Conservation (phyloP, 2,888 invertebrate species). For the Amphiduros pacificus region DNA sequence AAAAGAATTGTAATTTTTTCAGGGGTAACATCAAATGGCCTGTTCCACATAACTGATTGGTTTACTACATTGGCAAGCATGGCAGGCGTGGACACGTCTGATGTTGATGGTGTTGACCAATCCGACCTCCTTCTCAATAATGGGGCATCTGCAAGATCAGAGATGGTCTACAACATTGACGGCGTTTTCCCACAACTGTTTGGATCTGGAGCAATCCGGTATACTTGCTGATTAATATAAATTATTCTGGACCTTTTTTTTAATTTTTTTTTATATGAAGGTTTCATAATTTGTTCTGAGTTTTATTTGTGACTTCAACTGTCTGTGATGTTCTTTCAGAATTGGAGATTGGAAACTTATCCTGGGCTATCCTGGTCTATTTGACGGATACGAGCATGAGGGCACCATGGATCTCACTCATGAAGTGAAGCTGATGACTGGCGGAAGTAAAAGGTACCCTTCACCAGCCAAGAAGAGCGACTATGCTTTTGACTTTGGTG, state of each 20-base stretch:
- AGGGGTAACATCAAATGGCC: too few species aligned
- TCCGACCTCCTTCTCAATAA: neutral
- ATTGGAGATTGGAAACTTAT: too few species aligned
- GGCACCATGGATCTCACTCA: neutral
- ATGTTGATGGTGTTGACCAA: neutral
- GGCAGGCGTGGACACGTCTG: neutral
- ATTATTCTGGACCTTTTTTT: too few species aligned
- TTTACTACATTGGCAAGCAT: too few species aligned
- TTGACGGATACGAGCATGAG: neutral
- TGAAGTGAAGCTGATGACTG: neutral
- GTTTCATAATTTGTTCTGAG: too few species aligned
- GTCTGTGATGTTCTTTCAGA: too few species aligned
- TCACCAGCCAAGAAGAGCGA: neutral
- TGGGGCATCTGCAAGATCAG: neutral
- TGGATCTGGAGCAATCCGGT: neutral
- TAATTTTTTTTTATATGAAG: too few species aligned
- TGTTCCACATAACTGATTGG: too few species aligned
- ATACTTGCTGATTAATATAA: too few species aligned
- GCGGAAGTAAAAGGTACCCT: too few species aligned
- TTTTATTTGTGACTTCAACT: too few species aligned
- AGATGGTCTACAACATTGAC: neutral
- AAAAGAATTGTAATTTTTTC: too few species aligned
- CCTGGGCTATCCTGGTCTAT: neutral
- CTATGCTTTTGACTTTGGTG: neutral
- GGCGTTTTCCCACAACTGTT: neutral